phyloP scores from a whole-genome alignment of 1,140 invertebrate genomes.

The Polypedilum pembai region DNA sequence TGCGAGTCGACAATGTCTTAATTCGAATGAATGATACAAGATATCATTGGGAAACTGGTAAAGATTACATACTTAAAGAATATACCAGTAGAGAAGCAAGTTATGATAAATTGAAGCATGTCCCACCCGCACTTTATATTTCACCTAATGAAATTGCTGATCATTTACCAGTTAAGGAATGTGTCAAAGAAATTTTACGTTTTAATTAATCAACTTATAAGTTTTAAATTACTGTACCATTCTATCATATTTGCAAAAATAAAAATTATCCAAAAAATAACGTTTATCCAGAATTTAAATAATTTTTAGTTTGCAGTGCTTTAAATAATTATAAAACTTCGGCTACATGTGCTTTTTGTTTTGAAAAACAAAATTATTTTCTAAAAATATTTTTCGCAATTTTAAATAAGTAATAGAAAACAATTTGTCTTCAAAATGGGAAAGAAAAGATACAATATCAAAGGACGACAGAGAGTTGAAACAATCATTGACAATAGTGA shows the following conservation, averaged over 20 bases:
- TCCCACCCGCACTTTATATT: constrained; percentile 45
- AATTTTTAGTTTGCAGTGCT: neutral
- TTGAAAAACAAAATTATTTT: neutral
- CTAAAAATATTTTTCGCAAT: neutral
- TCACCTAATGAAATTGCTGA: constrained; percentile 51
- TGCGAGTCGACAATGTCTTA: constrained; percentile 89
- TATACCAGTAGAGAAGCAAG: constrained; percentile 66
- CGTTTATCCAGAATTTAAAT: neutral
- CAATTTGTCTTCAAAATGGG: constrained; percentile 44
- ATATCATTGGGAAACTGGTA: constrained; percentile 74
- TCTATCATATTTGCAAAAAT: neutral
- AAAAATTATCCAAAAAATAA: neutral
- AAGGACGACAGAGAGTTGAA: constrained; percentile 59
- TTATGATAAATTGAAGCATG: constrained; percentile 51
- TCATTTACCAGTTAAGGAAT: constrained; percentile 44
- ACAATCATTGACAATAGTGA: constrained; percentile 61
- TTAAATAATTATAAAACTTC: neutral
- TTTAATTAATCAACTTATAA: neutral
- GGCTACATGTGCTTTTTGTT: neutral
- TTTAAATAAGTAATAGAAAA: neutral
- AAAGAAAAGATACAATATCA: constrained; percentile 66
- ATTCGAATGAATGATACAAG: constrained; percentile 86
- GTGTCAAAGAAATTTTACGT: neutral
- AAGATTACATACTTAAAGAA: constrained; percentile 68
- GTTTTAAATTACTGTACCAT: neutral